phyloP scores from a whole-genome alignment of 2,797 vertebrate genomes.

The Macropodus opercularis region DNA sequence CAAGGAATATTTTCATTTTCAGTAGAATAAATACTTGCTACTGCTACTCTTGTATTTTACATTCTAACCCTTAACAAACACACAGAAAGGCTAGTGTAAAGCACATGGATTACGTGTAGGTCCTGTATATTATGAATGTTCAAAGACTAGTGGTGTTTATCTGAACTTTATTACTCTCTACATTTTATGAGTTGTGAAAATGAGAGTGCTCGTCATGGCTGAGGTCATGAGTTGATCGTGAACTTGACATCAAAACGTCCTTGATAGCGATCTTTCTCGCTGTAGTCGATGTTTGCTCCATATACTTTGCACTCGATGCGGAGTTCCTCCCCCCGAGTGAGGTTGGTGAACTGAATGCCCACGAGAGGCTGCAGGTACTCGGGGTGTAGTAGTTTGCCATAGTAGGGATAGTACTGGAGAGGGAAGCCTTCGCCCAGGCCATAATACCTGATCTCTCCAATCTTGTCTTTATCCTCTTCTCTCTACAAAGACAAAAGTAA shows the following conservation, averaged over 20 bases:
- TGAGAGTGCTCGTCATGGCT: slow-evolving; percentile 82
- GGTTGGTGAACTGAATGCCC: slow-evolving; percentile 93
- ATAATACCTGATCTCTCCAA: slow-evolving; percentile 85
- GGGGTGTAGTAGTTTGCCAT: slow-evolving; percentile 90
- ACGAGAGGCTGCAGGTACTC: slow-evolving; percentile 94
- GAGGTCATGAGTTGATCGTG: slow-evolving; percentile 90
- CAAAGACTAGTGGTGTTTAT: slow-evolving; percentile 96
- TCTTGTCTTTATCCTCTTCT: slow-evolving; percentile 82
- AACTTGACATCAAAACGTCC: slow-evolving; percentile 98
- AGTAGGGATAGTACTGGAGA: slow-evolving; percentile 98
- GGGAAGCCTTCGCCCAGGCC: slow-evolving; percentile 88
- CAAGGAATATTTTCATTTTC: slow-evolving; percentile 98
- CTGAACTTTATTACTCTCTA: slow-evolving; percentile 76
- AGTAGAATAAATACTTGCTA: slow-evolving; percentile 99
- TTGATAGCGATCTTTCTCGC: slow-evolving; percentile 97
- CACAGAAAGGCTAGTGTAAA: slow-evolving; percentile 99
- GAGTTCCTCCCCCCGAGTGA: slow-evolving; percentile 82
- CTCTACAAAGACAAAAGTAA: slow-evolving; percentile 73
- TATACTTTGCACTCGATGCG: slow-evolving; percentile 93
- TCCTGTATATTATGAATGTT: slow-evolving; percentile 99
- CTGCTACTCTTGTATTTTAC: slow-evolving; percentile 97
- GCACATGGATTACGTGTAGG: slow-evolving; percentile 99
- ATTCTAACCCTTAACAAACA: slow-evolving; percentile 98
- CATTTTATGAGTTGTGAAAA: slow-evolving; percentile 79
- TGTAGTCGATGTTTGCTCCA: slow-evolving; percentile 91